Evolutionary conservation across 2,113 vertebrate species (phyloP).

Genomic region (Thamnophis sirtalis): DNA sequence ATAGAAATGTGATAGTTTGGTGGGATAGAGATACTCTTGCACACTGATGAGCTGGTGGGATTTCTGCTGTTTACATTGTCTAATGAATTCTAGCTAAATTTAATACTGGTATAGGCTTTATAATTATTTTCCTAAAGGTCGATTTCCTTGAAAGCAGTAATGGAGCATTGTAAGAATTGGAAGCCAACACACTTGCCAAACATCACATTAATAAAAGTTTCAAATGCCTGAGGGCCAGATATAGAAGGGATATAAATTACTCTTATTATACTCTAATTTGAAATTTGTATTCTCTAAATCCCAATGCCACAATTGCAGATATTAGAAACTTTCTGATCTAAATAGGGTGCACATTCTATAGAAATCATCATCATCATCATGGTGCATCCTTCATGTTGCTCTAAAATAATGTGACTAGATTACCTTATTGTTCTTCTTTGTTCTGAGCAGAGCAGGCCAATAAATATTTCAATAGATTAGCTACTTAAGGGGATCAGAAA

Average conservation of each 20-base stretch:
- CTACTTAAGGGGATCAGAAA: neutral
- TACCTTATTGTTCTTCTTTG: neutral
- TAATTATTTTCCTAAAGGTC: neutral
- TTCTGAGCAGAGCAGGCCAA: neutral
- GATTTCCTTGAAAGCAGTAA: neutral
- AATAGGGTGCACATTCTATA: neutral
- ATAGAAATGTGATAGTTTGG: neutral
- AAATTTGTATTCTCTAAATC: neutral
- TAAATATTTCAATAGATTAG: neutral
- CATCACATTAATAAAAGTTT: neutral
- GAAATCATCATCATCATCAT: neutral
- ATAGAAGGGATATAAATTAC: neutral
- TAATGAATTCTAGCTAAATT: neutral
- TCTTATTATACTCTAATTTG: neutral
- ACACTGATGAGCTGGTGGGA: neutral
- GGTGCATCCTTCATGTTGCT: neutral
- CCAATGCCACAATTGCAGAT: neutral
- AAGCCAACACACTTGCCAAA: neutral
- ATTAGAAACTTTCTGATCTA: neutral
- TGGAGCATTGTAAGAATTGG: neutral
- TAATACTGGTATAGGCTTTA: neutral
- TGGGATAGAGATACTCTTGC: neutral
- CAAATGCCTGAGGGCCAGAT: neutral
- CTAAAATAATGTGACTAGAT: neutral
- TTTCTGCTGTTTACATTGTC: neutral